These are phyloP conservation scores for Sprattus sprattus DNA, from an alignment of 2,113 vertebrate genomes.

Conservation along the genomic window DNA sequence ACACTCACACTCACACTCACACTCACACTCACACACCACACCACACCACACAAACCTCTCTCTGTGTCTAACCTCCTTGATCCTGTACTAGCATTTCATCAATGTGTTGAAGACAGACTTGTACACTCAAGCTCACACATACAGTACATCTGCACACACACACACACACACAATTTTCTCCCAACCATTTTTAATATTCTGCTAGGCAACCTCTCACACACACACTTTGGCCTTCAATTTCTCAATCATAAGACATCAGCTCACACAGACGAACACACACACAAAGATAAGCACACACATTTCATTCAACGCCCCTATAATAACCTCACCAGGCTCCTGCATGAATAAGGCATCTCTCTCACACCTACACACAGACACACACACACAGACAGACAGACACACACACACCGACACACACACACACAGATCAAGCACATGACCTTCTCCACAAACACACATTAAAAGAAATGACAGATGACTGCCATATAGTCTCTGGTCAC, in stretches of 20 bases:
- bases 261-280: not conserved
- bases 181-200: too few species aligned
- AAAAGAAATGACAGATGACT: not conserved
- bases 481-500: not conserved
- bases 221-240: not conserved
- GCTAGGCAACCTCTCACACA: not conserved
- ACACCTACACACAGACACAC: not conserved
- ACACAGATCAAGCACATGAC: not conserved
- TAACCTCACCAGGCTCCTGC: not conserved
- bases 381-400: not conserved
- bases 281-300: not conserved
- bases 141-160: not conserved
- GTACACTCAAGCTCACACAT: not conserved
- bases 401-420: not conserved
- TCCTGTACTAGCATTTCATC: not conserved
- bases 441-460: not conserved
- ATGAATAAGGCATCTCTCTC: not conserved
- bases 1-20: constrained; percentile 21
- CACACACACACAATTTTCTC: not conserved
- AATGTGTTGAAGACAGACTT: not conserved
- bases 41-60: not conserved
- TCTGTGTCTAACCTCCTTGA: not conserved
- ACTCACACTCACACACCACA: not conserved
- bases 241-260: too few species aligned
- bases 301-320: too few species aligned